phyloP scores from a whole-genome alignment of 2,113 vertebrate species.

The Nettapus auritus region DNA sequence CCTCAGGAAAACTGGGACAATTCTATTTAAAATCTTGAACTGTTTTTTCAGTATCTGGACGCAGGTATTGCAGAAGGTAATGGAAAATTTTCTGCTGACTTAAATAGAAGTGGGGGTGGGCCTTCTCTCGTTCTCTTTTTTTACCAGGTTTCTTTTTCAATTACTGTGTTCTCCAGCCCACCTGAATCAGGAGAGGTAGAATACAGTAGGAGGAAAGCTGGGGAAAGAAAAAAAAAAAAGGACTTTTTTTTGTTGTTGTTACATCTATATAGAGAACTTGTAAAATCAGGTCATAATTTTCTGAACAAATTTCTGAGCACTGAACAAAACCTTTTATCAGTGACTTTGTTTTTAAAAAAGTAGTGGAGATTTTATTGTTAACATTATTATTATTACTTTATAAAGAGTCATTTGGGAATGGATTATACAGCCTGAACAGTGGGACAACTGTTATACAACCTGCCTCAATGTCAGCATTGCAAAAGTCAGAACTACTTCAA shows the following conservation, averaged over 20 bases:
- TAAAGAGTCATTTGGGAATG: neutral
- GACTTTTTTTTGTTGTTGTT: neutral
- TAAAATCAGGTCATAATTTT: slow-evolving; percentile 9
- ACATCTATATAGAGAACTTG: neutral
- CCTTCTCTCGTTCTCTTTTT: slow-evolving; percentile 4
- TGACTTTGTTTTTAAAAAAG: neutral
- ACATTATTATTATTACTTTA: neutral
- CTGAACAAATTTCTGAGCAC: neutral
- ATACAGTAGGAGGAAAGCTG: neutral
- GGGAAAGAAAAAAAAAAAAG: neutral
- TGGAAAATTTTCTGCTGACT: neutral
- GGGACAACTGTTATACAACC: neutral
- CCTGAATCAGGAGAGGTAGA: slow-evolving; percentile 20
- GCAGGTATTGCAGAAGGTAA: neutral
- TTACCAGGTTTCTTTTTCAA: neutral
- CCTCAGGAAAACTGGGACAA: neutral
- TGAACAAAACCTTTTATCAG: neutral
- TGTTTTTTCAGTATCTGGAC: neutral
- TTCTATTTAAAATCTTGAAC: neutral
- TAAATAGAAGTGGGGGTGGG: neutral
- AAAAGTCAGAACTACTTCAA: neutral
- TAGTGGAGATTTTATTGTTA: neutral
- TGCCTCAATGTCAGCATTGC: neutral
- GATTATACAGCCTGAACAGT: neutral
- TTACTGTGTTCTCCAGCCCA: slow-evolving; percentile 20